Evolutionary conservation across 2,797 vertebrate genomes (phyloP), one percentile per base, ranked within the genome.

Genomic region (Gallinago stenura): DNA sequence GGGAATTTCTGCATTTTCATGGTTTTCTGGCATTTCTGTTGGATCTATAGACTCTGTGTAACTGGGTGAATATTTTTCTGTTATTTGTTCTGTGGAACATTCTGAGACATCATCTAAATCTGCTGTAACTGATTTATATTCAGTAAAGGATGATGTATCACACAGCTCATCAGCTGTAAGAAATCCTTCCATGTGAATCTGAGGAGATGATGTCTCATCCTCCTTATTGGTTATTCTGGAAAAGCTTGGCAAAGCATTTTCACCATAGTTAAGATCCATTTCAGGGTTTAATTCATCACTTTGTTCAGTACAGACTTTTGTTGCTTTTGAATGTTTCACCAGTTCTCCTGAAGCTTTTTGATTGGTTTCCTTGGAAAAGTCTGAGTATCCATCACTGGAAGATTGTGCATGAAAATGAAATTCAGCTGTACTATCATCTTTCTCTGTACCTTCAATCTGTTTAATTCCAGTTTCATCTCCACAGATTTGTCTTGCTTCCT

Each of bases 11-110:
- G 97, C 97, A 96, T 98, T 98, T 89, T 98, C 98, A 45, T 97
- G 91, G 96, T 97, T 99, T 97, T 98, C 99, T 56, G 98, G 97
- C 12, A 96, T 98, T 96, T 98, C 98, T 39, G 94, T 81, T 45
- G 97, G 97, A 83, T 98, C 98, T 10, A 92, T 76, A 53, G 97
- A 97, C 72, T 98, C 98, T 6, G 80, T 87, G 66, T 98, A 98
- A 97, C 97, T 98, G 75, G 97, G 98, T 35, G 98, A 98, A 83
- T 72, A 95, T 93, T 97, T 97, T 93, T 97, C 97, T 94, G 97
- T 95, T 84, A 87, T 80, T 76, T 97, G 97, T 83, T 94, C 98
- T 65, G 91, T 92, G 90, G 93, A 96, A 95, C 95, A 97, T 87
- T 96, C 96, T 71, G 97, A 97, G 83, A 92, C 82, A 78, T 95